Conservation (phyloP, 2,797 vertebrate genomes). For the Gymnothorax javanicus region DNA sequence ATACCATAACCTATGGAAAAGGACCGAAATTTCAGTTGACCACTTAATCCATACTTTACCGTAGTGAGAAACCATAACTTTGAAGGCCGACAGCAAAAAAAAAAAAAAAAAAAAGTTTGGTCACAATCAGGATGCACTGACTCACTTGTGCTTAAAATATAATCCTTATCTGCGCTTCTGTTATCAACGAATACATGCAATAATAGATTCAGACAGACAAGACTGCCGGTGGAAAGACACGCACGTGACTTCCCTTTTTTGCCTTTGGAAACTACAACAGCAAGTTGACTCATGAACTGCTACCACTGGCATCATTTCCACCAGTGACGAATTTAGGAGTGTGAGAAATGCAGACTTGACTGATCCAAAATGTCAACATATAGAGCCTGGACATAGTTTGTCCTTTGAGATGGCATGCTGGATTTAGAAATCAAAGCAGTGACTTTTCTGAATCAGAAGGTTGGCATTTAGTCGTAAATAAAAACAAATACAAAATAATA, state of each 20-base stretch:
- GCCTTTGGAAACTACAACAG: constrained; percentile 2
- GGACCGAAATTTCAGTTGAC: not conserved
- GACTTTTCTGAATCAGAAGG: not conserved
- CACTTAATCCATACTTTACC: not conserved
- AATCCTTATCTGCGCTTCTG: not conserved
- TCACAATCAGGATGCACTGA: constrained; percentile 29
- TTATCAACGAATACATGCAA: not conserved
- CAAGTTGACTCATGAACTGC: not conserved
- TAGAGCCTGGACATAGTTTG: not conserved
- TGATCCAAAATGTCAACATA: not conserved
- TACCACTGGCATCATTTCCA: not conserved
- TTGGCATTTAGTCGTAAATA: not conserved
- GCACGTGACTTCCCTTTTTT: constrained; percentile 34
- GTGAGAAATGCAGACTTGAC: not conserved
- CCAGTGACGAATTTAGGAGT: not conserved
- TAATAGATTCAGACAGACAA: constrained; percentile 30
- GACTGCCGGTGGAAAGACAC: constrained; percentile 16
- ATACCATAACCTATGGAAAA: not conserved
- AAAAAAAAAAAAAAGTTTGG: not conserved
- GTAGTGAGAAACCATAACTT: not conserved
- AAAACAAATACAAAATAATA: not conserved
- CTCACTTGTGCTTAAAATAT: not conserved
- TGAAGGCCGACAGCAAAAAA: not conserved
- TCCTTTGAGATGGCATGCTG: not conserved
- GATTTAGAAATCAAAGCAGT: not conserved